Evolutionary conservation across 1,140 invertebrate genomes (phyloP).

Genomic region (Orchestia grillus): DNA sequence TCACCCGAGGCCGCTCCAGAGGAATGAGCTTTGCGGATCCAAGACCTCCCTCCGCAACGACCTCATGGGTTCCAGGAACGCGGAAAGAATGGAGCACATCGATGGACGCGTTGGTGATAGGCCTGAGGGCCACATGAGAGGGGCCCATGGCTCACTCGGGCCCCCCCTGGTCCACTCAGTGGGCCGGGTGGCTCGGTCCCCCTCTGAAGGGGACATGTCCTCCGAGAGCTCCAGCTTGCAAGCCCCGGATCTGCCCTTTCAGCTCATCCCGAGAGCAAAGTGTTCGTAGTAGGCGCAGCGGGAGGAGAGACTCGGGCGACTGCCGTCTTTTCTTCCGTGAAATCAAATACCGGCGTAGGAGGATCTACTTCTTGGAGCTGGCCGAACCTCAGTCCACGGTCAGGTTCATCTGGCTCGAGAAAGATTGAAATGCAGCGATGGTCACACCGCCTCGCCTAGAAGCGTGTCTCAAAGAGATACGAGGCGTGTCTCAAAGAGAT

Average conservation of each 20-base stretch:
- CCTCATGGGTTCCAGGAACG: conserved; percentile 9
- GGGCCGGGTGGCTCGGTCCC: conserved; percentile 7
- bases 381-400: not conserved
- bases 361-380: conserved; percentile 33
- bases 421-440: not conserved
- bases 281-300: conserved; percentile 31
- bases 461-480: too few relatives aligned
- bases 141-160: not conserved
- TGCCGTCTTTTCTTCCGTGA: conserved; percentile 56
- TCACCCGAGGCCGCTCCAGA: not conserved
- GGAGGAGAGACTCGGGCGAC: not conserved
- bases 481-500: too few relatives aligned
- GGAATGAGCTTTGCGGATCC: not conserved
- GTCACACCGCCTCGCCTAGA: not conserved
- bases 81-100: not conserved
- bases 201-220: conserved; percentile 41
- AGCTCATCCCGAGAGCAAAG: conserved; percentile 42
- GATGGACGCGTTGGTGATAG: not conserved
- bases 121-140: not conserved
- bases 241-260: conserved; percentile 49
- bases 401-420: conserved; percentile 39
- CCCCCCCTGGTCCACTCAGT: conserved; percentile 24
- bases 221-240: conserved; percentile 35
- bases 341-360: not conserved
- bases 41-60: conserved; percentile 4